Evolutionary conservation across 2,113 vertebrate genomes (phyloP).

Genomic region (Oncorhynchus mykiss): DNA sequence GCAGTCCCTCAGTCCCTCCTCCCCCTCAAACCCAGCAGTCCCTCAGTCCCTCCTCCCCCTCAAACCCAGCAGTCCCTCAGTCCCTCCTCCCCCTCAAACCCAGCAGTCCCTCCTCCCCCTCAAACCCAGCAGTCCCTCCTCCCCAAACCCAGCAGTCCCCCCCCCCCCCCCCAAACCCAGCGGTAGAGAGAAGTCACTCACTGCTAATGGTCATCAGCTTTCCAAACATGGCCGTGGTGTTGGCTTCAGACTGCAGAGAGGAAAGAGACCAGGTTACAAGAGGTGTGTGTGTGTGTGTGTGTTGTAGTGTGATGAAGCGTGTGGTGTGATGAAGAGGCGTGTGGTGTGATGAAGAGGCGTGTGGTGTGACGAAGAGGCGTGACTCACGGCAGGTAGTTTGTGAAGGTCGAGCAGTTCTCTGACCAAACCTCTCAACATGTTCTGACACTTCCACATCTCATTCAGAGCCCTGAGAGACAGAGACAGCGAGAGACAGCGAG

Average conservation of each 20-base stretch:
- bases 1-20: accelerated
- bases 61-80: too few species aligned
- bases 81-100: too few species aligned
- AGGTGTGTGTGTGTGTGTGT: background rate
- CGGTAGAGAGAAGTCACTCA: slow-evolving; percentile 69
- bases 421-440: slow-evolving; percentile 94
- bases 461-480: slow-evolving; percentile 85
- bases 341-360: background rate
- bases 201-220: slow-evolving; percentile 98
- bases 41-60: too few species aligned
- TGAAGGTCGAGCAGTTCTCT: slow-evolving; percentile 95
- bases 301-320: background rate
- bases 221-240: slow-evolving; percentile 93
- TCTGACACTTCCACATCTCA: slow-evolving; percentile 99
- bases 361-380: slow-evolving; percentile 7
- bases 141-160: too few species aligned
- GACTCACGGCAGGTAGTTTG: slow-evolving; percentile 88
- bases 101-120: too few species aligned
- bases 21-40: too few species aligned
- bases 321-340: too few species aligned
- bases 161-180: too few species aligned
- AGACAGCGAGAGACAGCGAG: background rate
- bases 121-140: too few species aligned
- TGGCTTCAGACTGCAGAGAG: slow-evolving; percentile 86
- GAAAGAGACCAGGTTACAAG: slow-evolving; percentile 10